Conservation (phyloP, 2,888 invertebrate species). For the Machimus atricapillus region DNA sequence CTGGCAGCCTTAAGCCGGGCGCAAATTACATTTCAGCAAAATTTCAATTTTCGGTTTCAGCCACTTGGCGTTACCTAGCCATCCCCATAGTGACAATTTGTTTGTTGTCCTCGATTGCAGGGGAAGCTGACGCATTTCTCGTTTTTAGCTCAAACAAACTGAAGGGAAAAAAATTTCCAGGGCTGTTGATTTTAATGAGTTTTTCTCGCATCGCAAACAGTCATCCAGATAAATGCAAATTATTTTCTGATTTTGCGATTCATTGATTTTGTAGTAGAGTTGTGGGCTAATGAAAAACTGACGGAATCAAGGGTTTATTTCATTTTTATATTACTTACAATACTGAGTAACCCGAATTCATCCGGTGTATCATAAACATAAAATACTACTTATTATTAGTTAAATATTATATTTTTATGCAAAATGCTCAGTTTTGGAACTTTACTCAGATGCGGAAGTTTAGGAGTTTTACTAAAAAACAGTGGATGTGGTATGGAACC, state of each 20-base stretch:
- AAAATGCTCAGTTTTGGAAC: no score
- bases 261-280: background rate
- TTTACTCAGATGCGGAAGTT: no score
- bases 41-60: background rate
- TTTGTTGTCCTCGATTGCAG: background rate
- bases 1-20: background rate
- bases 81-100: background rate
- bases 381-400: no score
- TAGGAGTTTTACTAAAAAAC: no score
- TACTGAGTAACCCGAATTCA: no score
- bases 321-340: background rate
- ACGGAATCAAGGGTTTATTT: background rate
- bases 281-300: background rate
- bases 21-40: background rate
- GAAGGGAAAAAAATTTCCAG: background rate
- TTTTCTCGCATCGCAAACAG: background rate
- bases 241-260: background rate
- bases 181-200: background rate
- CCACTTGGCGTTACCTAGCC: background rate
- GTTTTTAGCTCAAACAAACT: background rate
- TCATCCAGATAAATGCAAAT: background rate
- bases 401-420: no score
- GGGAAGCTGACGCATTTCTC: background rate
- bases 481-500: no score
- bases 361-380: no score